Evolutionary conservation across 2,113 vertebrate genomes (phyloP).

Genomic region (Dromiciops gliroides): DNA sequence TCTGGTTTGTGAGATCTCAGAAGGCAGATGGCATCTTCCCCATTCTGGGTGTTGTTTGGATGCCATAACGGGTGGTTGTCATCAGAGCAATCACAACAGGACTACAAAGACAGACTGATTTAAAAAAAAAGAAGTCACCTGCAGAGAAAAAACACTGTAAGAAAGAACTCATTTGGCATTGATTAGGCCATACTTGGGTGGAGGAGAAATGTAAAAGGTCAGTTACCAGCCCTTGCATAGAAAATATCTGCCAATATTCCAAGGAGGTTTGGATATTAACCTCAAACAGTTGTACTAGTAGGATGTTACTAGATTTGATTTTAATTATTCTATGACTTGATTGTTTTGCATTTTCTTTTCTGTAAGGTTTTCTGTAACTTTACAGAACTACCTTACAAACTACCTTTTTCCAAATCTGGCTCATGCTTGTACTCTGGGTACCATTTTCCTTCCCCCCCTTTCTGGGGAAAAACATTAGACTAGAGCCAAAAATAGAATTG

Average conservation of each 20-base stretch:
- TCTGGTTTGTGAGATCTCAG: neutral
- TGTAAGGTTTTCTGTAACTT: neutral
- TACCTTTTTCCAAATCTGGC: neutral
- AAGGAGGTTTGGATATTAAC: neutral
- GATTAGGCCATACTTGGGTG: neutral
- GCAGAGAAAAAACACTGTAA: neutral
- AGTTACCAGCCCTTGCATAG: neutral
- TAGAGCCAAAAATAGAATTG: neutral
- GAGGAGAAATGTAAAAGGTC: neutral
- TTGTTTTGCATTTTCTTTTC: neutral
- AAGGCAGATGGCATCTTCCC: neutral
- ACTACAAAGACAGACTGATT: neutral
- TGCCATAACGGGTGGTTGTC: neutral
- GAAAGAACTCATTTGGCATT: neutral
- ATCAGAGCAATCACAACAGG: neutral
- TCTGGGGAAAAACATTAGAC: neutral
- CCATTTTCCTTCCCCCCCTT: neutral
- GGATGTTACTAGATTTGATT: neutral
- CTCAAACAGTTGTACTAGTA: neutral
- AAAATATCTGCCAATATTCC: neutral
- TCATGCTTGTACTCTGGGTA: neutral
- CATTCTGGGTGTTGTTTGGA: neutral
- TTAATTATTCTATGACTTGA: neutral
- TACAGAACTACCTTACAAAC: too few relatives aligned
- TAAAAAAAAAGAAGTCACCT: neutral